Base-by-base conservation (phyloP, 2,797 vertebrate species). In the Phaenicophaeus curvirostris region DNA sequence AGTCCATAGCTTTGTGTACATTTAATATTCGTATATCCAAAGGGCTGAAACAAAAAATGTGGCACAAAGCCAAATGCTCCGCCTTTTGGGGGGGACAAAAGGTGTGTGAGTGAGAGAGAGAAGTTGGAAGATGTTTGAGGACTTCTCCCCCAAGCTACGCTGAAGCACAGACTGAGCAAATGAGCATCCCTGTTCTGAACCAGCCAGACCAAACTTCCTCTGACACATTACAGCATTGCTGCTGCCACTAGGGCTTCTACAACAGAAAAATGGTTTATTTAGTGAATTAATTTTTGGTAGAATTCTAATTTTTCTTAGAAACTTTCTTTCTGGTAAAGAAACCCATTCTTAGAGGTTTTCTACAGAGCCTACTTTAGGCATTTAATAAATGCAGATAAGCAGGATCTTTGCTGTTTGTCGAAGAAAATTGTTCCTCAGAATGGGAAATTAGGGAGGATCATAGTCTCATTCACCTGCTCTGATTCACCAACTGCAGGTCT, bases 111-210 rank as follows among this genome's bases (percentile, higher is more conserved):
- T 11, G 46, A 65, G 57, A 66, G 53, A 65, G 17, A 16, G 59
- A 85, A 76, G 61, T 33, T 92, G 44, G 23, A 74, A 19, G 18
- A 23, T 35, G 10, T 57, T 46, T 63, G 68, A 80, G 57, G 35
- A 65, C 87, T 93, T 61, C 48, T 89, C 33, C 84, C 81, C 89
- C 27, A 83, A 33, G 68, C 42, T 91, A 13, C 33, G 33, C 50
- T 18, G 31, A 50, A 89, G 67, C 46, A 48, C 8, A n/a, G 31
- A 15, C 8, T 58, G 51, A 82, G 65, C 5, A 35, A 76, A 75
- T 11, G 54, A 86, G 30, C 46, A 53, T 7, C 23, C n/a, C 48
- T 73, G 28, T 6, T 86, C 72, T 58, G 50, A 72, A 62, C 13
- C 41, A 84, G 61, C 21, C 61, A 58, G 69, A 48, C n/a, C 25